phyloP scores from a whole-genome alignment of 2,888 invertebrate genomes.

The Ectemnius lituratus region DNA sequence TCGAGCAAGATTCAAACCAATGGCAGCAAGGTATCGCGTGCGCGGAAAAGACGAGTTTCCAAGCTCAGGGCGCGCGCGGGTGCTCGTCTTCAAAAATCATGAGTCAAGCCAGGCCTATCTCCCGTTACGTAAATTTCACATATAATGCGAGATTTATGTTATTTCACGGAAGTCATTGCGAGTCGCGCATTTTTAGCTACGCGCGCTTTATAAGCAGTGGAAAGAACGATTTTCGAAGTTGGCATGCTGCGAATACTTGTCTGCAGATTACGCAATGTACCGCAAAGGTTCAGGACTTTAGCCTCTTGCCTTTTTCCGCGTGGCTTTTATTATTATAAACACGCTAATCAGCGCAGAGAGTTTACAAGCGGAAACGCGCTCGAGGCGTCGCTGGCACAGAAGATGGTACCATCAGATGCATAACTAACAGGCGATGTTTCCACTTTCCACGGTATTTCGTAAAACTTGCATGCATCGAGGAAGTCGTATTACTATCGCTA shows the following conservation, averaged over 20 bases:
- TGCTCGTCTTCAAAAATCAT: no score
- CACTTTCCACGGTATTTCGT: constrained; percentile 18
- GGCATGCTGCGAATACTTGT: not conserved
- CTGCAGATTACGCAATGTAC: not conserved
- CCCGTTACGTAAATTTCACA: no score
- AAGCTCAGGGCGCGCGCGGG: no score
- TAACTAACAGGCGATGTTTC: constrained; percentile 3
- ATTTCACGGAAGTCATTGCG: no score
- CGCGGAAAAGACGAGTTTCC: no score
- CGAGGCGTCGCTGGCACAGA: not conserved
- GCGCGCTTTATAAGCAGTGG: no score
- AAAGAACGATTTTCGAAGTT: not conserved
- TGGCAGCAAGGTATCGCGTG: no score
- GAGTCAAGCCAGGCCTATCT: no score
- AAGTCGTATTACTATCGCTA: constrained; percentile 6
- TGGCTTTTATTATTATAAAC: constrained; percentile 2
- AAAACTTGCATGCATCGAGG: constrained; percentile 14
- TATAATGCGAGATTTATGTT: no score
- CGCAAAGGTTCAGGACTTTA: no score
- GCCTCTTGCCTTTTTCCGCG: not conserved
- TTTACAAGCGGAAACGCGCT: not conserved
- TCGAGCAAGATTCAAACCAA: not conserved
- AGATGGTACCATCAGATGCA: not conserved
- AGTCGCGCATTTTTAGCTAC: no score
- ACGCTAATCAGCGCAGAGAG: not conserved